A percentile compares a stretch with the other conserved stretches of the same genome.
Evolutionary conservation across 2,888 invertebrate species (phyloP).

Genomic region (Physocephala rufipes): DNA sequence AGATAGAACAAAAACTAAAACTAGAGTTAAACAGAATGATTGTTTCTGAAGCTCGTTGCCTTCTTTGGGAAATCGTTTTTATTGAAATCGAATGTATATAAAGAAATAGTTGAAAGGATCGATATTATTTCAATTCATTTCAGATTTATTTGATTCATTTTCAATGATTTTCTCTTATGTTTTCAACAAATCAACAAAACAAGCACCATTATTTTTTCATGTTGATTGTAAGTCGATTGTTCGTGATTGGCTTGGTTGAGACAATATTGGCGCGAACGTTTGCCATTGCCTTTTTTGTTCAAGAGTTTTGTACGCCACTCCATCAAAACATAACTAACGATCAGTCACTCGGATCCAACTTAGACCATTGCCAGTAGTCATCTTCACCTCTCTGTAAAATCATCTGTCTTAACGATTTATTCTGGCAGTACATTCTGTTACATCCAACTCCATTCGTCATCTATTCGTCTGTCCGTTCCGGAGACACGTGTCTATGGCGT

Average conservation of each 20-base stretch:
- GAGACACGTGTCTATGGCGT: slow-evolving; percentile 39
- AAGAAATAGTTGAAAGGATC: slow-evolving; percentile 14
- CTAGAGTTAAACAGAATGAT: too few relatives aligned
- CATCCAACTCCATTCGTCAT: slow-evolving; percentile 13
- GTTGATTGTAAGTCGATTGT: too few relatives aligned
- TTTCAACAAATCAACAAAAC: not conserved
- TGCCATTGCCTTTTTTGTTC: slow-evolving; percentile 30
- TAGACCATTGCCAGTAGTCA: too few relatives aligned
- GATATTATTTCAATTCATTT: too few relatives aligned
- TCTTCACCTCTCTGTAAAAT: not conserved
- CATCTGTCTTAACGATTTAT: too few relatives aligned
- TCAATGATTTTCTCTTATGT: not conserved
- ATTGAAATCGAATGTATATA: slow-evolving; percentile 30
- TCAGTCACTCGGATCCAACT: too few relatives aligned
- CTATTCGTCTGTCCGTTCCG: slow-evolving; percentile 14
- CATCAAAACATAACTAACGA: too few relatives aligned
- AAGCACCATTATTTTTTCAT: not conserved
- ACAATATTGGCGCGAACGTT: slow-evolving; percentile 8
- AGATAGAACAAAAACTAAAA: too few relatives aligned
- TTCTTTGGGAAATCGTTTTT: slow-evolving; percentile 5
- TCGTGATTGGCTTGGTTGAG: not conserved
- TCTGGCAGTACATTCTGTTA: too few relatives aligned
- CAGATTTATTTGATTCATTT: too few relatives aligned
- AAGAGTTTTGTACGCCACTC: slow-evolving; percentile 6
- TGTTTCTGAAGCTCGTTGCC: not conserved